These are phyloP conservation scores for Hycleus phaleratus DNA, from an alignment of 1,140 invertebrate species.

Conservation along the genomic window DNA sequence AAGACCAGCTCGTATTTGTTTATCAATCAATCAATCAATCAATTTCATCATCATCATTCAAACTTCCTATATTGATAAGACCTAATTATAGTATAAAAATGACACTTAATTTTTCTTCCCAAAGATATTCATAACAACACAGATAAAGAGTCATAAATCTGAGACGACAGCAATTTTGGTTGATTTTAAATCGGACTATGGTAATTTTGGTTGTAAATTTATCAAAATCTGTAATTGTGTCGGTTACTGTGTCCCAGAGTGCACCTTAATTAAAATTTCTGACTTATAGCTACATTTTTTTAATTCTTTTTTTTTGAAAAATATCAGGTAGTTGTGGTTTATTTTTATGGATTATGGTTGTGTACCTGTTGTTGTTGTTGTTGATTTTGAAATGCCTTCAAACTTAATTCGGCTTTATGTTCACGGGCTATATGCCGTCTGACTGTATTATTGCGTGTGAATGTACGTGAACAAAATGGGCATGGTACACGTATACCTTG, in stretches of 20 bases:
- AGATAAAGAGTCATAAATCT: slow-evolving; percentile 21
- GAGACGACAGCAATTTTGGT: neutral
- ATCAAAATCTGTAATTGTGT: neutral
- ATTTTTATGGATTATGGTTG: slow-evolving; percentile 17
- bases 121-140: slow-evolving; percentile 19
- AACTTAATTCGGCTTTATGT: slow-evolving; percentile 66
- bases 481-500: slow-evolving; percentile 83
- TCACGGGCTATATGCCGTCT: slow-evolving; percentile 79
- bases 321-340: slow-evolving; percentile 14
- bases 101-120: slow-evolving; percentile 6
- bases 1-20: slow-evolving; percentile 27
- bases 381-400: slow-evolving; percentile 58
- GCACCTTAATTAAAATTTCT: slow-evolving; percentile 8
- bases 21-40: too few species aligned
- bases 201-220: neutral
- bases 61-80: slow-evolving; percentile 12
- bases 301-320: slow-evolving; percentile 1
- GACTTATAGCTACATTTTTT: neutral
- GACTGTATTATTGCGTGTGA: slow-evolving; percentile 86
- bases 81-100: slow-evolving; percentile 26
- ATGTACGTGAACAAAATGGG: slow-evolving; percentile 81
- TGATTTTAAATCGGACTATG: neutral
- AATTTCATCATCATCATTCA: too few species aligned
- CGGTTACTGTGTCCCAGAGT: slow-evolving; percentile 2
- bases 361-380: slow-evolving; percentile 42